These are phyloP conservation scores for Mellilla xanthometata DNA, from an alignment of 2,888 invertebrate species.

Conservation along the genomic window DNA sequence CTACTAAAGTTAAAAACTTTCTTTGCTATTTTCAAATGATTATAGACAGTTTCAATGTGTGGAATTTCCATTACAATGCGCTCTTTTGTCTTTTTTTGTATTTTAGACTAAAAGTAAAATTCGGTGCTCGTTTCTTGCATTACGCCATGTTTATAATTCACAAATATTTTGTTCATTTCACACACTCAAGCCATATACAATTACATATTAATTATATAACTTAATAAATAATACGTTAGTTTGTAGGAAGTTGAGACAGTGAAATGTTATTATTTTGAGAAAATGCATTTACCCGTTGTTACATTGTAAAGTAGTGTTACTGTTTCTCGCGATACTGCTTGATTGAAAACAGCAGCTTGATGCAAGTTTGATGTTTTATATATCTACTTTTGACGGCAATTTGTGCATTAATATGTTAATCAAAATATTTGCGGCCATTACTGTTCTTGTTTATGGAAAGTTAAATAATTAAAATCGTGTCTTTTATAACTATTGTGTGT, in stretches of 20 bases:
- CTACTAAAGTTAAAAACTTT: too few species aligned
- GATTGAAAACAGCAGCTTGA: constrained; percentile 39
- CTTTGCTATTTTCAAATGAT: too few species aligned
- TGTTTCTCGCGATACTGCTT: constrained; percentile 51
- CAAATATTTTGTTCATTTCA: constrained; percentile 25
- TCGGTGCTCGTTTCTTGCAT: constrained; percentile 65
- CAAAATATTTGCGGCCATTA: background rate
- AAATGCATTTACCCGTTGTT: constrained; percentile 71
- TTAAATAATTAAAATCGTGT: background rate
- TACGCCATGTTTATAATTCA: constrained; percentile 40
- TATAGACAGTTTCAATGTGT: too few species aligned
- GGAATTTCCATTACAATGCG: too few species aligned
- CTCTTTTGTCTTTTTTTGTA: background rate
- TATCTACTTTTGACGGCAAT: background rate
- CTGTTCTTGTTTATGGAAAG: background rate
- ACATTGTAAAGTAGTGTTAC: constrained; percentile 45
- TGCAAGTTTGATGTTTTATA: constrained; percentile 21
- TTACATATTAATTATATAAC: constrained; percentile 13
- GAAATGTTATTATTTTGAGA: constrained; percentile 63
- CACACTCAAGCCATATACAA: constrained; percentile 14
- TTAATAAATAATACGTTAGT: constrained; percentile 16
- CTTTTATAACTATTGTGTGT: background rate
- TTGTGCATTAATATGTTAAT: background rate
- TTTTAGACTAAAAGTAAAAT: constrained; percentile 28
- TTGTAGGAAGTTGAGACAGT: constrained; percentile 28